These are phyloP conservation scores for Sylvia borin DNA, from an alignment of 2,797 vertebrate species.

Conservation along the genomic window DNA sequence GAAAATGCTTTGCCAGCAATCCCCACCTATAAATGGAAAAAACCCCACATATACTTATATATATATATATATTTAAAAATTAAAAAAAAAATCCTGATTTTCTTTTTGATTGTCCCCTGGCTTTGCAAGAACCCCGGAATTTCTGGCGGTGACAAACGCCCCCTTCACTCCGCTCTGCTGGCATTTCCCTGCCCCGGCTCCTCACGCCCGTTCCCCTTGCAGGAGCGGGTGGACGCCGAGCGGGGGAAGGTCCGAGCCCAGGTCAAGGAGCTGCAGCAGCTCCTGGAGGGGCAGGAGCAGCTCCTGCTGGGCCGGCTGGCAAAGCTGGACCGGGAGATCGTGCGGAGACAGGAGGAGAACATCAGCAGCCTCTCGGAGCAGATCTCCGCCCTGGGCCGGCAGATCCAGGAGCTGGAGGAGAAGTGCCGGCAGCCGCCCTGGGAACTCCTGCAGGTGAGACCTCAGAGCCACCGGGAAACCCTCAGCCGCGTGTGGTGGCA, in stretches of 20 bases:
- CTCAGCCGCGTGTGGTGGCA: rapidly evolving
- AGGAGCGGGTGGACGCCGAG: neutral
- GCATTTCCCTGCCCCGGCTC: neutral
- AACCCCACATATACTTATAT: too few species aligned
- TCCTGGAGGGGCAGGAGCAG: neutral
- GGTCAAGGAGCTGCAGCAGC: neutral
- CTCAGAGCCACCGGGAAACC: neutral
- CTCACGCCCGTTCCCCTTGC: rapidly evolving
- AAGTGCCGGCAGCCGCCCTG: neutral
- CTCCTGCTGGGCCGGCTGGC: neutral
- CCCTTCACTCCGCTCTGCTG: rapidly evolving
- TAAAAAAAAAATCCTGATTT: too few species aligned
- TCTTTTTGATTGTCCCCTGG: neutral
- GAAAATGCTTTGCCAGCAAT: neutral
- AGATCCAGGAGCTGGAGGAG: neutral
- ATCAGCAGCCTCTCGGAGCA: neutral
- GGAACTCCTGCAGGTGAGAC: slow-evolving; percentile 22
- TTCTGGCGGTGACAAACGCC: rapidly evolving
- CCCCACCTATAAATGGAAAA: rapidly evolving
- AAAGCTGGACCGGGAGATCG: neutral
- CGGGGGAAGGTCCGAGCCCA: neutral
- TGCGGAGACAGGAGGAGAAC: neutral
- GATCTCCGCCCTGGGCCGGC: rapidly evolving
- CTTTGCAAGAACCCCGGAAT: neutral
- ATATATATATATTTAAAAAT: too few species aligned